These are phyloP conservation scores for Eretmocerus hayati DNA, from an alignment of 2,888 invertebrate species.

Conservation along the genomic window DNA sequence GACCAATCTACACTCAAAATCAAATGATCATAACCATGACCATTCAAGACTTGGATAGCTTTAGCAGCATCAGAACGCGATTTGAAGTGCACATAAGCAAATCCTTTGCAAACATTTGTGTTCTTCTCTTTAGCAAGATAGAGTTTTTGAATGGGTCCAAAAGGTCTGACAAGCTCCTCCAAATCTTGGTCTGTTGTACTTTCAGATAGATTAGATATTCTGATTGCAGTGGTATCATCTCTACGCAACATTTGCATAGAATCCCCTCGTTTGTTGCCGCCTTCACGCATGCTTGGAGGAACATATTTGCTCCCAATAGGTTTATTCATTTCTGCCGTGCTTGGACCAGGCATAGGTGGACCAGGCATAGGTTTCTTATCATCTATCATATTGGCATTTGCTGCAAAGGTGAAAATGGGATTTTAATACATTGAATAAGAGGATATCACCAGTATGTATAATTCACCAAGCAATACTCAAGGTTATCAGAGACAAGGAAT, in stretches of 20 bases:
- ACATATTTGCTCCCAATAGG: conserved; percentile 67
- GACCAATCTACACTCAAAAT: conserved; percentile 99
- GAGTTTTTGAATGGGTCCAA: conserved; percentile 88
- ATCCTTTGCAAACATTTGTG: conserved; percentile 87
- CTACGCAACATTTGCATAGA: conserved; percentile 60
- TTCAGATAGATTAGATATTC: conserved; percentile 95
- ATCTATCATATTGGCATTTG: too few species aligned
- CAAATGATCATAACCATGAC: conserved; percentile 94
- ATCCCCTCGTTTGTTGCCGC: conserved; percentile 67
- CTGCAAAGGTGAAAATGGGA: too few species aligned
- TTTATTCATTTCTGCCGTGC: conserved; percentile 31
- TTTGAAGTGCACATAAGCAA: conserved; percentile 98
- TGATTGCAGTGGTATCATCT: conserved; percentile 84
- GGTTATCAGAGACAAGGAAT: too few species aligned
- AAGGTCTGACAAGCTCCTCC: conserved; percentile 89
- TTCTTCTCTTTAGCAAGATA: conserved; percentile 92
- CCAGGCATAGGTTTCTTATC: too few species aligned
- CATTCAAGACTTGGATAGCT: conserved; percentile 85
- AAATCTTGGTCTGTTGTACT: conserved; percentile 92
- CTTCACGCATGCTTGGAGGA: conserved; percentile 83
- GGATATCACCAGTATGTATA: too few species aligned
- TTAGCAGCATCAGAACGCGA: conserved; percentile 83
- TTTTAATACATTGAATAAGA: too few species aligned
- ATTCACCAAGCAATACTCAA: too few species aligned
- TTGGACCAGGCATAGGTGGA: conserved; percentile 6